phyloP scores from a whole-genome alignment of 2,797 vertebrate genomes.

The Crossoptilon crossoptilon region DNA sequence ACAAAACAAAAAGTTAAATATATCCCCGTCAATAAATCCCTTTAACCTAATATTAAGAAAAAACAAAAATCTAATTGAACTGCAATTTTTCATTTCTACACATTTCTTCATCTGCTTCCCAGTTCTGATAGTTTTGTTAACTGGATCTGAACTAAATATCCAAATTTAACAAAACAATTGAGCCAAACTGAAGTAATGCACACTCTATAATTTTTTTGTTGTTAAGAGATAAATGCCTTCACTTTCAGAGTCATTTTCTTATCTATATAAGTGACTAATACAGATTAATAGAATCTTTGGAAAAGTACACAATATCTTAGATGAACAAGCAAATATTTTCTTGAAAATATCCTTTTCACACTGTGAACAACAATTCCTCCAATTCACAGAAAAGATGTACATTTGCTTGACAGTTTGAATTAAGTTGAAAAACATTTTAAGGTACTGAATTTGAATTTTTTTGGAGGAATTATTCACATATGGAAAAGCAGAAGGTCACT shows the following conservation, averaged over 20 bases:
- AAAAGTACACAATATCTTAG: background rate
- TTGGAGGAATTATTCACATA: background rate
- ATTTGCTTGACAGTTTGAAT: background rate
- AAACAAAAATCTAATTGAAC: background rate
- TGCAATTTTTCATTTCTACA: background rate
- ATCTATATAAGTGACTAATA: background rate
- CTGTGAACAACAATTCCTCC: background rate
- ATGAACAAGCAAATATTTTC: background rate
- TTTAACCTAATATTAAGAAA: background rate
- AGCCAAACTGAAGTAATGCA: background rate
- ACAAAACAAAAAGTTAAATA: background rate
- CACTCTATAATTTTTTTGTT: background rate
- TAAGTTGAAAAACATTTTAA: background rate
- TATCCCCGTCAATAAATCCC: background rate
- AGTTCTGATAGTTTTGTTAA: background rate
- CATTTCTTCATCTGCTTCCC: background rate
- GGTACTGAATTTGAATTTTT: background rate
- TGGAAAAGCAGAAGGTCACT: background rate
- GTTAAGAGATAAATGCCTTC: background rate
- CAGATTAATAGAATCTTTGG: background rate
- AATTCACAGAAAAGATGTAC: background rate
- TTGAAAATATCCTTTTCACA: background rate
- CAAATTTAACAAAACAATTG: background rate
- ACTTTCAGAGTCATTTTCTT: background rate
- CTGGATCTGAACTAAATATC: background rate